Conservation (phyloP, 1,140 invertebrate genomes). For the Pseudoatta argentina region DNA sequence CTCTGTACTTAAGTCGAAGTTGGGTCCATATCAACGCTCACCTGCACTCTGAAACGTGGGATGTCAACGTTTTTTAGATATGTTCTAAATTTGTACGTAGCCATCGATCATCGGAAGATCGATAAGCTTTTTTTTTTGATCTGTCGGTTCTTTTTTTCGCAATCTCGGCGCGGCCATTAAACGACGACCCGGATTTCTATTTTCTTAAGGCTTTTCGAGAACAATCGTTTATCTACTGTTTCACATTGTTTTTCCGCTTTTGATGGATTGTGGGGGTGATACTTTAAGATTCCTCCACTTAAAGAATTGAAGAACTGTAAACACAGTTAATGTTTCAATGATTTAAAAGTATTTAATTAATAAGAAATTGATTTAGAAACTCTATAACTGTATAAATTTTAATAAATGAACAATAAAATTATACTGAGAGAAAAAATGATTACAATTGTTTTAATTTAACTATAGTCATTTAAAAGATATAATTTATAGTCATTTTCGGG, state of each 20-base stretch:
- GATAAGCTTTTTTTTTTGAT: conserved; percentile 45
- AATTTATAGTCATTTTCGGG: no score
- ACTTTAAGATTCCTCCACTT: not conserved
- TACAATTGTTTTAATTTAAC: no score
- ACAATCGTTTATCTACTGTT: conserved; percentile 27
- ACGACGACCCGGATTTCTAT: conserved; percentile 32
- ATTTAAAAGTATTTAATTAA: not conserved
- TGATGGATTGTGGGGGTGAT: not conserved
- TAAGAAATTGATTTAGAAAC: not conserved
- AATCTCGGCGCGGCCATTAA: conserved; percentile 29
- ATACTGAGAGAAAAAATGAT: no score
- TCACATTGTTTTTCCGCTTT: conserved; percentile 20
- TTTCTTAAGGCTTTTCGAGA: conserved; percentile 12
- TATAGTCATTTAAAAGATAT: no score
- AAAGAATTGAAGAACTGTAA: not conserved
- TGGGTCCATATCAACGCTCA: conserved; percentile 8
- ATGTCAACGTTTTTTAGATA: conserved; percentile 45
- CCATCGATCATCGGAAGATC: conserved; percentile 54
- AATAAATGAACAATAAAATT: not conserved
- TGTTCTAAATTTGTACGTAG: conserved; percentile 41
- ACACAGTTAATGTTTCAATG: not conserved
- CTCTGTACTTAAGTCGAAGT: not conserved
- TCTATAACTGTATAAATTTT: not conserved
- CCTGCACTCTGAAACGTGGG: conserved; percentile 54
- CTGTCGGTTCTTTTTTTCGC: not conserved